Base-by-base conservation (phyloP, 2,113 vertebrate species). In the Amphiprion percula region DNA sequence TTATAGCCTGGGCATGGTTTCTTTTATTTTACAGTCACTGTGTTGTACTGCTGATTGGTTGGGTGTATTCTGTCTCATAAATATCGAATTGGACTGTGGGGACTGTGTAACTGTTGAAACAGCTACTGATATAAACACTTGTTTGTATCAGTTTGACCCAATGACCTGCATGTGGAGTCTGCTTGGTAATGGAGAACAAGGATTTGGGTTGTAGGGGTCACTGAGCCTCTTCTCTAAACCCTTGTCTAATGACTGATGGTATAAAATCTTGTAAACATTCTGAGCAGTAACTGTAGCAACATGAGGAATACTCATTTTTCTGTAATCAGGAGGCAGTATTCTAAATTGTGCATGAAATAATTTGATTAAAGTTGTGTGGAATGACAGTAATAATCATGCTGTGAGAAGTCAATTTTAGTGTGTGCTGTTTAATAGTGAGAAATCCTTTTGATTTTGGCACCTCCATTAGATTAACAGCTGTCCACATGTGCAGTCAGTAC, bases 81-180 rank as follows among this genome's bases (percentile, higher is more conserved):
- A 9, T 19, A 7, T 37, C 6, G 1, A 5, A 37, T 37, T 30
- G 24, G 4, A 21, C 11, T 56, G 8, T n/a, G 4, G 12, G 8
- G 10, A 10, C 10, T 12, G 39, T 41, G 39, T 6, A 8, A 11
- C 39, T 15, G 37, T 19, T 33, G 24, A 47, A 52, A 68, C 60
- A 58, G 12, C 5, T 10, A 16, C 30, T 3, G 17, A 7, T 37
- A 59, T 6, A 78, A 66, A 55, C 59, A 55, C 41, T 78, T 85
- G 73, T 88, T 79, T 68, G 24, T 52, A 61, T 54, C 28, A 10
- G 21, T 88, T 62, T 92, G 82, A 90, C 87, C 87, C 39, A 52
- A 14, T 88, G 90, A 92, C 89, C 88, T 74, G 21, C 23, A 8
- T 73, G 49, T 83, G 74, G 63, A 77, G 74, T 83, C 68, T 78